Evolutionary conservation across 2,888 invertebrate genomes (phyloP), one percentile per base, ranked within the genome.

Genomic region (Suillia variegata): DNA sequence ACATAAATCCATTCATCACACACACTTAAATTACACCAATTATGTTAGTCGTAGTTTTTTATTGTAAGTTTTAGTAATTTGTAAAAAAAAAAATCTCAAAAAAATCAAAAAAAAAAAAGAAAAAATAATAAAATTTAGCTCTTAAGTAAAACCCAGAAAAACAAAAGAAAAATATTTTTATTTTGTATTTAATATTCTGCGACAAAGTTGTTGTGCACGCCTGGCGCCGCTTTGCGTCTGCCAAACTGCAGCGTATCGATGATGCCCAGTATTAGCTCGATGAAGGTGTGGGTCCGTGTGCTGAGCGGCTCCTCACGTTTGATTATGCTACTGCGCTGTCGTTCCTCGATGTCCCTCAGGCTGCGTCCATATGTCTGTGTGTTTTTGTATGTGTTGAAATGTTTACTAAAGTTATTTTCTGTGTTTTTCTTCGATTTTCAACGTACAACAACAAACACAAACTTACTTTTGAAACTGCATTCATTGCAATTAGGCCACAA

Each of bases 191-290:
- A 50, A 13, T 50, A 10, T 50, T 8, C 24, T 12, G 48, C 5
- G 45, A 13, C 5, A n/a, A 48, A 38, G 4, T n/a, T 38, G 38
- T 38, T 38, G 38, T 20, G 45, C 18, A 4, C 13, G 38, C 20
- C 20, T 63, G 65, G 18, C 60, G 59, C 51, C 60, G 59, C 51
- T 56, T 63, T 66, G 20, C 60, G 59, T 54, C 57, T 60, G 17
- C 67, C 61, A 33, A 63, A 54, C 42, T 65, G 68, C 12, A 73
- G 47, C 1, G 62, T 67, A 1, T 68, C 70, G 17, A 73, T 63
- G 45, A 71, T 63, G 12, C 66, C 67, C 18, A 68, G 50, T 52
- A 72, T 65, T 2, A 73, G 59, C 10, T 72, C 67, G 17, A 70
- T 51, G 42, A 73, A 65, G 3, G 56, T 58, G 34, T 62, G 58